These are phyloP conservation scores for Lamellibrachia satsuma DNA, from an alignment of 2,888 invertebrate species.

Conservation along the genomic window DNA sequence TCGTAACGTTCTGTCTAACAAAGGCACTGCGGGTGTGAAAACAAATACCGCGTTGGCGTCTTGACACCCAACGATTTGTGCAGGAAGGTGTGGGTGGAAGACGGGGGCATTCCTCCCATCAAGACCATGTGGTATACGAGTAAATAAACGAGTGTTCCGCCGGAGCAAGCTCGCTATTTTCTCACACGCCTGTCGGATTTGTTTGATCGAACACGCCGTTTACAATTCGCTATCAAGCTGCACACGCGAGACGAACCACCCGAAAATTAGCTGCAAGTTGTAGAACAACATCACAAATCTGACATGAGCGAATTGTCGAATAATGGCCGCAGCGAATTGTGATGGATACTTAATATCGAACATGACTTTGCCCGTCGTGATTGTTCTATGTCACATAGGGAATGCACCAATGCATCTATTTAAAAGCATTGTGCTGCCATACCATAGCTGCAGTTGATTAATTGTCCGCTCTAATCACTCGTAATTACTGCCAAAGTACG, in stretches of 20 bases:
- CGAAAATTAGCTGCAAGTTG: neutral
- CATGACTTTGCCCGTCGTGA: neutral
- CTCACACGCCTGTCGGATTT: neutral
- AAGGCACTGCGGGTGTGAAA: neutral
- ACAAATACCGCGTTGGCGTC: neutral
- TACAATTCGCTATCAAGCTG: neutral
- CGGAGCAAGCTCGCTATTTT: neutral
- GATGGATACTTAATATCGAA: neutral
- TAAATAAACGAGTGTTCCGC: neutral
- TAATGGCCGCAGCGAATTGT: neutral
- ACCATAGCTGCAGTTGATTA: neutral
- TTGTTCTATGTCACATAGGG: neutral
- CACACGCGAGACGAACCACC: neutral
- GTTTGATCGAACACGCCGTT: neutral
- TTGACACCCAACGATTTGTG: neutral
- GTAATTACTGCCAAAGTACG: slow-evolving; percentile 12
- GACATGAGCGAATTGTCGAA: neutral
- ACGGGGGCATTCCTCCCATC: neutral
- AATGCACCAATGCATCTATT: neutral
- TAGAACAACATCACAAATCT: neutral
- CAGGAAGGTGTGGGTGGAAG: neutral
- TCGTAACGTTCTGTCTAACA: neutral
- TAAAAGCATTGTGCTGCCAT: neutral
- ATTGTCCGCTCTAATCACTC: neutral
- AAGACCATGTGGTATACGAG: neutral